Percentiles rank a stretch among this genome's conserved stretches.
phyloP scores from a whole-genome alignment of 2,888 invertebrate genomes.

The Cremastobaeus sp. region DNA sequence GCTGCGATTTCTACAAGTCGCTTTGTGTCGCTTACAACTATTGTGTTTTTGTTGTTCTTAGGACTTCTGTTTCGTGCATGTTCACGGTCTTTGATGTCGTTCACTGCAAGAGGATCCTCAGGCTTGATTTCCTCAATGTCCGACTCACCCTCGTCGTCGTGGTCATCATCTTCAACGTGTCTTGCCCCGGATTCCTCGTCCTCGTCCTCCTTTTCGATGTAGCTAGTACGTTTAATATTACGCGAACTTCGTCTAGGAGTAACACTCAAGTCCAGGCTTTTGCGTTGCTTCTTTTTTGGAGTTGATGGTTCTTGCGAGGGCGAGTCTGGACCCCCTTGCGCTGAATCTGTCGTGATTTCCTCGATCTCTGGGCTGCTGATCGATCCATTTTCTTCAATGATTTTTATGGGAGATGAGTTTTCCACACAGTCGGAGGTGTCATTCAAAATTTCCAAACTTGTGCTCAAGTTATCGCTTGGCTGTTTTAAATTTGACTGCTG shows the following conservation, averaged over 20 bases:
- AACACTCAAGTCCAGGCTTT: slow-evolving; percentile 74
- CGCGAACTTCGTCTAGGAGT: slow-evolving; percentile 81
- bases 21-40: slow-evolving; percentile 86
- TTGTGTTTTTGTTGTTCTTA: slow-evolving; percentile 78
- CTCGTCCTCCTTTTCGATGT: slow-evolving; percentile 79
- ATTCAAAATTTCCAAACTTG: slow-evolving; percentile 58
- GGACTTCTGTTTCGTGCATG: slow-evolving; percentile 73
- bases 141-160: slow-evolving; percentile 79
- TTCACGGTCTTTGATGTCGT: slow-evolving; percentile 76
- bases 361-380: slow-evolving; percentile 74
- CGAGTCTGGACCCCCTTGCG: slow-evolving; percentile 15
- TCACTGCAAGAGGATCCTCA: slow-evolving; percentile 81
- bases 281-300: slow-evolving; percentile 71
- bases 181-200: slow-evolving; percentile 68
- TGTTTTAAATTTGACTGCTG: slow-evolving; percentile 74
- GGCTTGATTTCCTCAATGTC: slow-evolving; percentile 83
- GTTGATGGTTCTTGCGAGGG: slow-evolving; percentile 64
- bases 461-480: slow-evolving; percentile 60
- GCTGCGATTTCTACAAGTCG: slow-evolving; percentile 85
- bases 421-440: slow-evolving; percentile 69
- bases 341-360: slow-evolving; percentile 72
- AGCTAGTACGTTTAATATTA: slow-evolving; percentile 81
- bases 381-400: slow-evolving; percentile 76
- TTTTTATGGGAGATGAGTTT: slow-evolving; percentile 69
- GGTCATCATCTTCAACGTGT: slow-evolving; percentile 38